These are phyloP conservation scores for Sebastes variabilis DNA, from an alignment of 2,797 vertebrate genomes.

Conservation along the genomic window DNA sequence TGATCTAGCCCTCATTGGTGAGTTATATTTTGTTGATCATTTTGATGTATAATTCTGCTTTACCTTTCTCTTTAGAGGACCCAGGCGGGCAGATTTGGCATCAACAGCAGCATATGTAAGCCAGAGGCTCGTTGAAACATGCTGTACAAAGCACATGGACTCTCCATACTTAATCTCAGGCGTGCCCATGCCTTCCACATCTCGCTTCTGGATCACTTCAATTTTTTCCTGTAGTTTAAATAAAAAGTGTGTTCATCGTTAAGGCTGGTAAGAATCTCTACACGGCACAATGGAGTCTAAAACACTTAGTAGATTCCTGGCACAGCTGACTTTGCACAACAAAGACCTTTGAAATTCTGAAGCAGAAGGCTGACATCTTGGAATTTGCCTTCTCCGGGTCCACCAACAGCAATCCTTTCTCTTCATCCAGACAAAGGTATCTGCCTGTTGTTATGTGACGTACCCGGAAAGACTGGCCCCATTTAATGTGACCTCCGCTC, in stretches of 20 bases:
- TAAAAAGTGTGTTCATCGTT: neutral
- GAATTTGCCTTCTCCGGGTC: conserved; percentile 90
- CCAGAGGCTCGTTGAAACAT: conserved; percentile 88
- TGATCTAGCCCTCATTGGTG: neutral
- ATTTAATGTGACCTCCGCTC: conserved; percentile 93
- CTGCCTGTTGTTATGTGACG: conserved; percentile 93
- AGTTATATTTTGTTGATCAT: neutral
- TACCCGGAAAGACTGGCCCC: conserved; percentile 92
- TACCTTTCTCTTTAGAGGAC: conserved; percentile 93
- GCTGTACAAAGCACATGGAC: conserved; percentile 95
- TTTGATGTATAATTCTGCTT: neutral
- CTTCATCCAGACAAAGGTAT: conserved; percentile 90
- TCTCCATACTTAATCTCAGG: conserved; percentile 97
- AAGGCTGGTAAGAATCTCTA: neutral
- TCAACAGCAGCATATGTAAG: conserved; percentile 93
- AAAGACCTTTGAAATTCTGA: conserved; percentile 90
- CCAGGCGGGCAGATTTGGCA: conserved; percentile 90
- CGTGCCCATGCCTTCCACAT: conserved; percentile 93
- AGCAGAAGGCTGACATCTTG: conserved; percentile 91
- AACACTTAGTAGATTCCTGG: neutral
- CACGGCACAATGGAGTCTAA: neutral
- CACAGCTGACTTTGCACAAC: neutral
- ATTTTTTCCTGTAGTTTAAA: conserved; percentile 87
- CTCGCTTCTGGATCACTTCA: conserved; percentile 89
- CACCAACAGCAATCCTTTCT: conserved; percentile 90